Percentiles rank a stretch among this genome's conserved stretches.
These are phyloP conservation scores for Tetramorium parvispinum DNA, from an alignment of 1,140 invertebrate genomes.

Conservation along the genomic window DNA sequence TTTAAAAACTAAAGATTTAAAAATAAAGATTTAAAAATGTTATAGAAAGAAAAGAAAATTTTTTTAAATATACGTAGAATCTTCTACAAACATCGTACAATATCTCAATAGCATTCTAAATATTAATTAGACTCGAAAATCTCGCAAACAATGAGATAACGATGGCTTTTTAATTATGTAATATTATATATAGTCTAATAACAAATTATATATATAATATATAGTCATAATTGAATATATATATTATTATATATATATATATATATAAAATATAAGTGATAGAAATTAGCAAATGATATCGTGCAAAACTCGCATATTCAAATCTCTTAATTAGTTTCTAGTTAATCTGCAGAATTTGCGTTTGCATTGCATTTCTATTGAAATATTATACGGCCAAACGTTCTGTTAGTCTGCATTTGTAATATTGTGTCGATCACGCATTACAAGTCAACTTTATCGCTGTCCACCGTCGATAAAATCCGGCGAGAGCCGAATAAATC, in stretches of 20 bases:
- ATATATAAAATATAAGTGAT: not conserved
- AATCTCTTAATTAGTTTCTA: not conserved
- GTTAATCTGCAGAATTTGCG: not conserved
- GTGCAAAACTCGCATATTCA: not conserved
- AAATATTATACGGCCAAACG: not conserved
- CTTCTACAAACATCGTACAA: not conserved
- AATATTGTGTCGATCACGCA: not conserved
- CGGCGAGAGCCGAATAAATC: slow-evolving; percentile 25
- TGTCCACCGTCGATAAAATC: slow-evolving; percentile 23
- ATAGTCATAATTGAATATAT: not conserved
- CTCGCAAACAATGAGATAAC: not conserved
- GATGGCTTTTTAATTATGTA: not conserved
- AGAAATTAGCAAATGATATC: not conserved
- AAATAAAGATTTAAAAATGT: not conserved
- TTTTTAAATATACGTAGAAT: not conserved
- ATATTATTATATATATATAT: not conserved
- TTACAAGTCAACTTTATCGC: not conserved
- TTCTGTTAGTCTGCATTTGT: not conserved
- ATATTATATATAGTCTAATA: no score
- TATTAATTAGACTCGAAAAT: not conserved
- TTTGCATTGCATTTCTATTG: not conserved
- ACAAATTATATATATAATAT: not conserved
- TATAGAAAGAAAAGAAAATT: not conserved
- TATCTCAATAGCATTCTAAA: not conserved
- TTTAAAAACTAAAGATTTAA: no score